Base-by-base conservation (phyloP, 2,113 vertebrate species). In the Bufo gargarizans region DNA sequence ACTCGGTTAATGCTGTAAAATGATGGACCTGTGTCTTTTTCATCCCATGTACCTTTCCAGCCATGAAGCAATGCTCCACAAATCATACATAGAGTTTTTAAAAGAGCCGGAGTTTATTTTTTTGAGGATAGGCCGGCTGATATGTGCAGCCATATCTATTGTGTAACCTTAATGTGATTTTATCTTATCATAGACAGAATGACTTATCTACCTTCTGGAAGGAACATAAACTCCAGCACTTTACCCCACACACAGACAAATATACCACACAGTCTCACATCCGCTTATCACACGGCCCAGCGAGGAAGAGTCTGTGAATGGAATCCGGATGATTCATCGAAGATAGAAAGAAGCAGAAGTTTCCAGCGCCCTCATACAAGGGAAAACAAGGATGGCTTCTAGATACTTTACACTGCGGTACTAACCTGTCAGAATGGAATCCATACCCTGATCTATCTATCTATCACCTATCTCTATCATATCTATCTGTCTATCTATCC, bases 91-190 rank as follows among this genome's bases (percentile, higher is more conserved):
- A 69, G 33, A 6, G 14, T 43, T 43, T 56, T 78, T 79, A 58
- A 49, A 63, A 49, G 17, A 10, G 16, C 10, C 10, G 0, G 59
- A 59, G 3, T 65, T 82, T 83, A 83, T 83, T 83, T 50, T 22
- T 50, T 83, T 69, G 13, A 20, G 61, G 81, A n/a, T 14, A 16
- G 20, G 61, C 8, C 63, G 49, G 19, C 43, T 53, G 47, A 83
- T 83, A 53, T 33, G 33, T 33, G 33, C 33, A 83, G 61, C 53
- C 65, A 20, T 83, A 19, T 65, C 47, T 83, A 50, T 83, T 83
- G 61, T 67, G 81, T 83, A 83, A 82, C 80, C 11, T 65, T 82
- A 82, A 83, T 83, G 81, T 67, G 81, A 83, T 83, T 50, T 83
- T 83, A 69, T 83, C 81, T 83, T 69, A 45, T 83, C 61, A 22